Evolutionary conservation across 2,888 invertebrate species (phyloP).

Genomic region (Trichopoda pennipes): DNA sequence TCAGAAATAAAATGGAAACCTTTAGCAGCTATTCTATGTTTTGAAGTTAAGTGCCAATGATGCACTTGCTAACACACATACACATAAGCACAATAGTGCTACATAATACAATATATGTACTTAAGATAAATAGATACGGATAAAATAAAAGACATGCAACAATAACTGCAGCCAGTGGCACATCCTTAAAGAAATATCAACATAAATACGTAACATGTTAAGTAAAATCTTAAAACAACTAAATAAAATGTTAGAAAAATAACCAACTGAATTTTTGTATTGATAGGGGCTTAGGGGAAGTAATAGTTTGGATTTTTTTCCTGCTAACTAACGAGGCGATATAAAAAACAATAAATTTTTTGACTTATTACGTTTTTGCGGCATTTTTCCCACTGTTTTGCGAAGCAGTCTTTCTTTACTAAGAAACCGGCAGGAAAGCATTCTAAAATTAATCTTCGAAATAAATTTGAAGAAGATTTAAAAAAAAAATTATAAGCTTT

Average conservation of each 20-base stretch:
- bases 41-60: conserved; percentile 64
- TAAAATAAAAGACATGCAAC: conserved; percentile 49
- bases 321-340: no score
- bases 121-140: conserved; percentile 56
- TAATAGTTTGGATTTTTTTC: no score
- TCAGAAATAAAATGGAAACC: conserved; percentile 36
- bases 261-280: background rate
- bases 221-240: background rate
- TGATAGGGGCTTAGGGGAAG: background rate
- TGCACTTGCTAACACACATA: conserved; percentile 45
- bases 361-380: no score
- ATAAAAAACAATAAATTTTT: no score
- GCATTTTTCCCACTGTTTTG: no score
- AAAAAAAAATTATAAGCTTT: no score
- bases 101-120: conserved; percentile 44
- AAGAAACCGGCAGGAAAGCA: no score
- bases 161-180: conserved; percentile 45
- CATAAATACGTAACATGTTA: background rate
- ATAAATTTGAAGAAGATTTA: no score
- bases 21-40: conserved; percentile 53
- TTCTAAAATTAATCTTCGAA: no score
- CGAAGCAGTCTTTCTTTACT: no score
- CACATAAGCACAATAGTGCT: conserved; percentile 20
- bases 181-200: conserved; percentile 15
- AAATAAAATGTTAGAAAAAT: background rate